Evolutionary conservation across 2,888 invertebrate species (phyloP).

Genomic region (Thecophora atra): DNA sequence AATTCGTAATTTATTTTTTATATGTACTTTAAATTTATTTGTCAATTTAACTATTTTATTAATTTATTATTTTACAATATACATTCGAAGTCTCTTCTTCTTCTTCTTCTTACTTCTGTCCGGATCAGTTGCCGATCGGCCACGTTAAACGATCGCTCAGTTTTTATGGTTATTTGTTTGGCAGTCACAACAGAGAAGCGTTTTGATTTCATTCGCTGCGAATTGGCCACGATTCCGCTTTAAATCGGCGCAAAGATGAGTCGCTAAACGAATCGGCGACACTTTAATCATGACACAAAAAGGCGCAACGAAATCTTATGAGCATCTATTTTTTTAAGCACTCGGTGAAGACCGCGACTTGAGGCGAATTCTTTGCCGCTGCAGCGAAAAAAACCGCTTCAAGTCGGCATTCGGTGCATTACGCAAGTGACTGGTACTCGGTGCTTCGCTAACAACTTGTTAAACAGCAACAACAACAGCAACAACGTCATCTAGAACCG

Average conservation of each 20-base stretch:
- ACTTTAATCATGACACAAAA: conserved; percentile 58
- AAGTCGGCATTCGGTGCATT: no score
- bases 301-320: conserved; percentile 54
- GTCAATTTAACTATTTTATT: no score
- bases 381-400: no score
- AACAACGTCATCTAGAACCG: not conserved
- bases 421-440: not conserved
- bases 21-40: no score
- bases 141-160: conserved; percentile 47
- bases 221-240: conserved; percentile 28
- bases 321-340: not conserved
- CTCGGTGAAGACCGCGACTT: not conserved
- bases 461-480: conserved; percentile 1
- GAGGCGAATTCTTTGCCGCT: not conserved
- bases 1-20: not conserved
- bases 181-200: not conserved
- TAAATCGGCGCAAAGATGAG: conserved; percentile 31
- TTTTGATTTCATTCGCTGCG: conserved; percentile 1
- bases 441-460: not conserved
- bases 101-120: no score
- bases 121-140: not conserved
- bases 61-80: no score
- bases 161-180: conserved; percentile 59
- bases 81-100: no score
- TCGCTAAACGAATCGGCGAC: conserved; percentile 40